Conservation (phyloP, 2,888 invertebrate genomes). For the Campoplex capitator region DNA sequence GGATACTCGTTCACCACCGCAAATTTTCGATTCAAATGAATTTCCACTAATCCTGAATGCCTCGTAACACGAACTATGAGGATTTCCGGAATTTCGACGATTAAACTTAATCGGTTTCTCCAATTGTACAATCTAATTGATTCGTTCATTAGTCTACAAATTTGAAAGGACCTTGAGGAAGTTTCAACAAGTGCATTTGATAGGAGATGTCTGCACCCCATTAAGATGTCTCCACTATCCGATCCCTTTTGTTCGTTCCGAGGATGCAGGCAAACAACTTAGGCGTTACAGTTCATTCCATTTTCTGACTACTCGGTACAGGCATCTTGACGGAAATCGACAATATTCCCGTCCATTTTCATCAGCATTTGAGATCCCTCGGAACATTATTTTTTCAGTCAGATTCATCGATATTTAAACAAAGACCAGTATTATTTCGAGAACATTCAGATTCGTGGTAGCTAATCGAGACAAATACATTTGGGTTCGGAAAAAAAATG, state of each 20-base stretch:
- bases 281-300: not conserved
- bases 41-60: not conserved
- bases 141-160: not conserved
- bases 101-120: not conserved
- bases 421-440: too few species aligned
- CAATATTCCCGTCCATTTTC: not conserved
- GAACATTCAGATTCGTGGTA: too few species aligned
- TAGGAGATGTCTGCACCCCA: not conserved
- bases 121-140: slow-evolving; percentile 1
- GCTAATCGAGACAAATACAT: too few species aligned
- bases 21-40: not conserved
- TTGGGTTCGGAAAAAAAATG: too few species aligned
- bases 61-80: not conserved
- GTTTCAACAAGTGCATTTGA: slow-evolving; percentile 33
- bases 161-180: slow-evolving; percentile 37
- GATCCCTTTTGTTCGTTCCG: not conserved
- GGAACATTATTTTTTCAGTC: not conserved
- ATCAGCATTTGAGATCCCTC: not conserved
- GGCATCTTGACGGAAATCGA: not conserved
- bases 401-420: not conserved
- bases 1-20: not conserved
- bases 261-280: slow-evolving; percentile 9
- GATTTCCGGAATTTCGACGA: not conserved
- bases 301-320: not conserved
- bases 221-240: slow-evolving; percentile 10